Evolutionary conservation across 1,140 invertebrate species (phyloP), one percentile per base, ranked within the genome.

Genomic region (Rhizoglyphus robini): DNA sequence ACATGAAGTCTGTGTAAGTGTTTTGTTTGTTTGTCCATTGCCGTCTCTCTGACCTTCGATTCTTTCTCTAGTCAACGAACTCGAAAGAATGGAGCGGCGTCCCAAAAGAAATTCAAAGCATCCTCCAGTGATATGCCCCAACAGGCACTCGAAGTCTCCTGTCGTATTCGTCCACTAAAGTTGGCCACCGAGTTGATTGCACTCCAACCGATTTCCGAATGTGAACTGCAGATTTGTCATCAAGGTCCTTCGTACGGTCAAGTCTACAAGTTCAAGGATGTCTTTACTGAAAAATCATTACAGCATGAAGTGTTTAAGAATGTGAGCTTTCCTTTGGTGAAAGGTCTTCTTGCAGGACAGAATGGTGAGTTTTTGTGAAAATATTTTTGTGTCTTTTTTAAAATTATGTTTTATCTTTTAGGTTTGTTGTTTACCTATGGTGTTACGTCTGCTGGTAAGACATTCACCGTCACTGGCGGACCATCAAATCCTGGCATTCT

Each of bases 391-490:
- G 58, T 31, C 36, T 57, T 29, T n/a, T 63, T 3, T 15, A 41
- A 49, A 20, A 47, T 18, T 62, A 49, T 41, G 30, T 58, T 54
- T 13, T 63, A 2, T 38, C n/a, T 46, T 63, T 25, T 47, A 73
- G 73, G 86, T 41, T 77, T 95, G 25, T 75, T 98, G 4, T 96
- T 97, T 74, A 90, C 92, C 0, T 97, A 98, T 75, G 94, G 95
- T 27, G 88, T 97, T 2, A 97, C 94, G 3, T 90, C 90, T 1
- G 96, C 92, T 68, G 95, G 95, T 0, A 82, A 98, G 79, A 97
- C 95, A 0, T 92, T 85, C 72, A 97, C 93, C 1, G 94, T 98
- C 87, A 90, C 86, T 11, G 91, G 73, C 0, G 82, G 84, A 63
- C 75, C 83, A 0, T 77, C 84, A 11, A 84, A 93, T 72, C 84